Evolutionary conservation across 1,140 invertebrate genomes (phyloP).

Genomic region (Papilio aristodemus): DNA sequence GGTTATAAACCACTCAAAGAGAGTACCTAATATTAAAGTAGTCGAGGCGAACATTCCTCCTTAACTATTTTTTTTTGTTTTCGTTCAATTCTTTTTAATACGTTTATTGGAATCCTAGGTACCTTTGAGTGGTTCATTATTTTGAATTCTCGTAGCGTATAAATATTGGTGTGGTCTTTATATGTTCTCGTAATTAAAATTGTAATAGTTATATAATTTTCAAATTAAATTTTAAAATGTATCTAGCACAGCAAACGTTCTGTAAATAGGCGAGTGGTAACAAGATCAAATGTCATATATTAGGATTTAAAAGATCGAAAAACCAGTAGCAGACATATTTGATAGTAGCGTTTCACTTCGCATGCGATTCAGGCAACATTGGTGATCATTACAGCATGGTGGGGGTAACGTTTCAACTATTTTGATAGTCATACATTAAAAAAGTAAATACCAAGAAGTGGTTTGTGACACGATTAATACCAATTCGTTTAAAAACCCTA

Average conservation of each 20-base stretch:
- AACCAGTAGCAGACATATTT: constrained; percentile 1
- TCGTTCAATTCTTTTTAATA: background rate
- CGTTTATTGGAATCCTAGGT: constrained; percentile 18
- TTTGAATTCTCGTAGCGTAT: constrained; percentile 72
- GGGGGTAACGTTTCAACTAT: background rate
- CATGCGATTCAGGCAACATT: constrained; percentile 13
- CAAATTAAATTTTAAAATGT: constrained; percentile 67
- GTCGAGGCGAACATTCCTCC: constrained; percentile 24
- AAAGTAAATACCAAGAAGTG: too few species aligned
- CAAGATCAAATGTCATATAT: constrained; percentile 77
- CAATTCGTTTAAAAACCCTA: background rate
- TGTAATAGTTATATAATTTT: constrained; percentile 64
- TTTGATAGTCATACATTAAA: background rate
- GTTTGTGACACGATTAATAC: background rate
- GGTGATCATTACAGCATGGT: background rate
- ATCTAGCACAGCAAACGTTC: constrained; percentile 64
- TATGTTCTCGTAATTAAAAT: constrained; percentile 69
- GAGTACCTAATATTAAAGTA: constrained; percentile 22
- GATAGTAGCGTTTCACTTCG: constrained; percentile 5
- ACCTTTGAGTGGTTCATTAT: constrained; percentile 70
- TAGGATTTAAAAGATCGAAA: constrained; percentile 65
- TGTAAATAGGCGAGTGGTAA: constrained; percentile 71
- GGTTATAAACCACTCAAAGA: constrained; percentile 65
- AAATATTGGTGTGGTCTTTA: constrained; percentile 78
- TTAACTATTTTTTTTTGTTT: constrained; percentile 23